These are phyloP conservation scores for Apeltes quadracus DNA, from an alignment of 2,113 vertebrate genomes.

Conservation along the genomic window DNA sequence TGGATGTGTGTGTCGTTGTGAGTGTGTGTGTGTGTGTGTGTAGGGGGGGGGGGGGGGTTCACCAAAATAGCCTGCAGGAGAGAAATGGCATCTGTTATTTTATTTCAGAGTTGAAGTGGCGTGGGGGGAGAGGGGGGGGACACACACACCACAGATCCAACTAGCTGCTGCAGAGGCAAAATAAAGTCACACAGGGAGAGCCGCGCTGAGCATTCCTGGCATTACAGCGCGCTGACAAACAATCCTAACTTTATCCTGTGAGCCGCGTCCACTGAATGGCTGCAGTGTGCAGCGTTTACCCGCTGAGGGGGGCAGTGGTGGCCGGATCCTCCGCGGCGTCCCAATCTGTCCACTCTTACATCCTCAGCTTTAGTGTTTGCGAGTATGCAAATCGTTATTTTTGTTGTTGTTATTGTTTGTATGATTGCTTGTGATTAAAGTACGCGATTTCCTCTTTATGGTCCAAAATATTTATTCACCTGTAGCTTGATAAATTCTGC, in stretches of 20 bases:
- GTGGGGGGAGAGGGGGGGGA: background rate
- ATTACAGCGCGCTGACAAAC: constrained; percentile 83
- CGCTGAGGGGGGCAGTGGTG: constrained; percentile 53
- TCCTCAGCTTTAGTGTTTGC: background rate
- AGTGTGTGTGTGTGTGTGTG: constrained; percentile 6
- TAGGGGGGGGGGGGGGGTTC: background rate
- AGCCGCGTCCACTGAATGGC: constrained; percentile 77
- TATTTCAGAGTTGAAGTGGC: constrained; percentile 54
- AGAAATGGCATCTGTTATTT: constrained; percentile 70
- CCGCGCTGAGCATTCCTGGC: constrained; percentile 79
- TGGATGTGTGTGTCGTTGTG: background rate
- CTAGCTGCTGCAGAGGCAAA: constrained; percentile 50
- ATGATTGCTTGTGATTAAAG: background rate
- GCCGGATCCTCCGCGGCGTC: constrained; percentile 54
- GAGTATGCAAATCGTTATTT: background rate
- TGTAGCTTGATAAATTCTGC: too few species aligned
- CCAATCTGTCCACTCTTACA: constrained; percentile 51
- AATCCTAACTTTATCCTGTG: constrained; percentile 85
- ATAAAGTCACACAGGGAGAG: constrained; percentile 57
- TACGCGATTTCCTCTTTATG: constrained; percentile 17
- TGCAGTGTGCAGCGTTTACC: constrained; percentile 81
- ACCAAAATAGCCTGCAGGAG: constrained; percentile 66
- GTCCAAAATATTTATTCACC: constrained; percentile 13
- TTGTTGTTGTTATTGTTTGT: constrained; percentile 11
- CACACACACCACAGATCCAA: constrained; percentile 35